A percentile compares a stretch with the other conserved stretches of the same genome.
phyloP scores from a whole-genome alignment of 2,113 vertebrate species.

The Orthonyx spaldingii region DNA sequence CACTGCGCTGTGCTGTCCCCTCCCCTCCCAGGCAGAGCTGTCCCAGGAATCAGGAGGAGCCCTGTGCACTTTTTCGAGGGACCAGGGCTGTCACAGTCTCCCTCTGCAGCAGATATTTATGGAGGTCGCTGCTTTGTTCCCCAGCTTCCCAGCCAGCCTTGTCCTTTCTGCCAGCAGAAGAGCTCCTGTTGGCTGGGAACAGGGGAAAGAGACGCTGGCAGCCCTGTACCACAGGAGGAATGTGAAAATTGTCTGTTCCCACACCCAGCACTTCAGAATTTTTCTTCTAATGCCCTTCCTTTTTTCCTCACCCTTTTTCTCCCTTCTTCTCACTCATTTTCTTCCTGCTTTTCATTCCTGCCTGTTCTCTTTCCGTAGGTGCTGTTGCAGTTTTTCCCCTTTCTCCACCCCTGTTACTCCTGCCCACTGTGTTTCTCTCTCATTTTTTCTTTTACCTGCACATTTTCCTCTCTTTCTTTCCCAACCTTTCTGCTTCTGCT shows the following conservation, averaged over 20 bases:
- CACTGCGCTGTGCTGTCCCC: neutral
- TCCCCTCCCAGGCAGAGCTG: neutral
- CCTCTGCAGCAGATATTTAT: slow-evolving; percentile 18
- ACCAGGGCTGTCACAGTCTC: neutral
- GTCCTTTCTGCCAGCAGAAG: neutral
- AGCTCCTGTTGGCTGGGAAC: neutral
- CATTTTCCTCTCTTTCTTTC: neutral
- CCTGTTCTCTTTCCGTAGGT: neutral
- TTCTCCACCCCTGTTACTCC: neutral
- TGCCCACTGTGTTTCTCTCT: neutral
- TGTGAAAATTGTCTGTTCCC: slow-evolving; percentile 2
- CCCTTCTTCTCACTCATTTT: neutral
- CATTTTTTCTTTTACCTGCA: neutral
- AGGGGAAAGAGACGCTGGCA: neutral
- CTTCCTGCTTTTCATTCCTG: neutral
- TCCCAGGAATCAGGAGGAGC: neutral
- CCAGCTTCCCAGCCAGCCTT: neutral
- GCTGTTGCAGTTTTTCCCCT: neutral
- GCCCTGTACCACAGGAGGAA: neutral
- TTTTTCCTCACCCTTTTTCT: neutral
- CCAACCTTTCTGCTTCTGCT: neutral
- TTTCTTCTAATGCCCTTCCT: neutral
- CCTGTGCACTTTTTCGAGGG: neutral
- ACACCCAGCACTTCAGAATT: neutral
- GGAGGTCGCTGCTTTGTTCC: neutral